These are phyloP conservation scores for Xanthia togata DNA, from an alignment of 2,888 invertebrate genomes.

Conservation along the genomic window DNA sequence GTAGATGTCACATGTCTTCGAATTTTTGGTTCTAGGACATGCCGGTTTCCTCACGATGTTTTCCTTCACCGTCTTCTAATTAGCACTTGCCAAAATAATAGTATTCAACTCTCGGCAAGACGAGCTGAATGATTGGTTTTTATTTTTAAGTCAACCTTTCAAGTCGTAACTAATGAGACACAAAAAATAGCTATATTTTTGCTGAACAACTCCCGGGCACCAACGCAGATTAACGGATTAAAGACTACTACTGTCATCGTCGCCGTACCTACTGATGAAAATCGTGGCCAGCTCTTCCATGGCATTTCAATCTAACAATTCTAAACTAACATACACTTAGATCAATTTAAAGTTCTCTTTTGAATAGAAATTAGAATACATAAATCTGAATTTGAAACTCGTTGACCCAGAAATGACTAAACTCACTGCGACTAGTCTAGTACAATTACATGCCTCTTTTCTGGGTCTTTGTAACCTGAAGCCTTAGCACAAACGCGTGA, in stretches of 20 bases:
- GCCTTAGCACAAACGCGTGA: background rate
- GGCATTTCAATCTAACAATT: background rate
- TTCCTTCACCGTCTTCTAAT: no score
- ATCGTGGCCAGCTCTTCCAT: background rate
- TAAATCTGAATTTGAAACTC: background rate
- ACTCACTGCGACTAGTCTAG: background rate
- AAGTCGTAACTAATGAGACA: background rate
- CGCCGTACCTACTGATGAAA: background rate
- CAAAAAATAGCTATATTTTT: background rate
- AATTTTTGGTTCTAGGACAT: no score
- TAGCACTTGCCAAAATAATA: background rate
- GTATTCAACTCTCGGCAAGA: background rate
- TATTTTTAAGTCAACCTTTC: background rate
- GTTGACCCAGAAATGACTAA: background rate
- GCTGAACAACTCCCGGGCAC: background rate
- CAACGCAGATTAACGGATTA: background rate
- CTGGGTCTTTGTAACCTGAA: background rate
- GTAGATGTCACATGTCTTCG: no score
- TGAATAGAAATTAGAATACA: no score
- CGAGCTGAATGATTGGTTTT: background rate
- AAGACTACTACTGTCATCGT: background rate
- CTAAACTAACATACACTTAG: background rate
- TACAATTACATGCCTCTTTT: background rate
- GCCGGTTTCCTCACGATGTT: no score
- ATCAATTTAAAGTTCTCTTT: background rate